Base-by-base conservation (phyloP, 2,113 vertebrate species). In the Rhinoptilus africanus region DNA sequence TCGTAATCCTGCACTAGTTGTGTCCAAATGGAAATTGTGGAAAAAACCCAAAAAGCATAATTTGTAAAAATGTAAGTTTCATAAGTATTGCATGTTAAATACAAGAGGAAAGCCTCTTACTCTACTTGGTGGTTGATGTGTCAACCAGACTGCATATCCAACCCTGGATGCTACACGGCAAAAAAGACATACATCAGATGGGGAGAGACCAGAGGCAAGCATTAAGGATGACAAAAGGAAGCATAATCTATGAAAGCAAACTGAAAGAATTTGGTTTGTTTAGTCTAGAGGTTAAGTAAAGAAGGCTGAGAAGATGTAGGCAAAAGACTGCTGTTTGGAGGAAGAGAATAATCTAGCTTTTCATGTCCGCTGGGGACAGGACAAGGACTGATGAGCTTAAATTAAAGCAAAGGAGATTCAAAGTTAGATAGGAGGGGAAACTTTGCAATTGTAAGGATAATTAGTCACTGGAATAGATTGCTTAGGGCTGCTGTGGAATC, bases 251-350 rank as follows among this genome's bases (percentile, higher is more conserved):
- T 35, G n/a, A 63, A 71, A 84, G 26, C 14, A 28, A 45, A 34
- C 11, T 50, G 64, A 78, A 85, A 83, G 11, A 15, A 57, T 67
- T 89, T 68, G 47, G 8, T 54, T 88, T 91, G 78, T 84, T 82
- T 72, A 91, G 80, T 84, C 73, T 95, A 72, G 64, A 87, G 47
- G 7, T 92, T 83, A 94, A 89, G 37, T 88, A 71, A 86, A 80
- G 83, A 88, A 78, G 47, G 43, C 64, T 86, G 50, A 84, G 54
- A 82, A 88, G 37, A 30, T 43, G 9, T 50, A 67, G 50, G 47
- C 32, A 85, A 85, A 95, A 78, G 32, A 27, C 62, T 90, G 57
- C 35, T 6, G 1, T 73, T 85, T 53, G 71, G 14, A 76, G 27
- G 45, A 82, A 88, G 30, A 68, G 53, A 60, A 51, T 84, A 71